Conservation (phyloP, 2,888 invertebrate species). For the Luperina testacea region DNA sequence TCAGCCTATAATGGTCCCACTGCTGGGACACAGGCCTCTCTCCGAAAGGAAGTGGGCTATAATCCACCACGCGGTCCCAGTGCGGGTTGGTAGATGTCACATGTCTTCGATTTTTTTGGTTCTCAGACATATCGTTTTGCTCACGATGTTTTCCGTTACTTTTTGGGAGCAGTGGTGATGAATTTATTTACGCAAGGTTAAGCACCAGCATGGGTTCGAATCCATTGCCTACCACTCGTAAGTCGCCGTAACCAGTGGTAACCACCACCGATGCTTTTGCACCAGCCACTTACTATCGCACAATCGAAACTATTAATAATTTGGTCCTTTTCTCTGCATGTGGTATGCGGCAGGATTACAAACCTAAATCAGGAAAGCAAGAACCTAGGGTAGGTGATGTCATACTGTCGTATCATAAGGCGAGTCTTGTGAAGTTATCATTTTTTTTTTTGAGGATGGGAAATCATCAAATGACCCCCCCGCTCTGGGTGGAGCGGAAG, state of each 20-base stretch:
- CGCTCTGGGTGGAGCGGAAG: too few species aligned
- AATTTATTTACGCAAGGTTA: not conserved
- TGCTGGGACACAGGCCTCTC: too few species aligned
- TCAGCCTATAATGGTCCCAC: too few species aligned
- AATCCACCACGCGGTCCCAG: too few species aligned
- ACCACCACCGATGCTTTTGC: not conserved
- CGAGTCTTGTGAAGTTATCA: too few species aligned
- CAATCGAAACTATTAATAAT: not conserved
- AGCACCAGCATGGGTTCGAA: not conserved
- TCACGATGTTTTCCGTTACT: too few species aligned
- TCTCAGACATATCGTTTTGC: not conserved
- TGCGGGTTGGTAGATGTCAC: too few species aligned
- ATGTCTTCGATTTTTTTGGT: too few species aligned
- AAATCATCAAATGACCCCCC: too few species aligned
- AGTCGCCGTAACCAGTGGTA: not conserved
- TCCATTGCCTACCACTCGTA: not conserved
- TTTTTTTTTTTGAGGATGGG: too few species aligned
- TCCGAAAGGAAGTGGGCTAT: too few species aligned
- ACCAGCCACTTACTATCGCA: not conserved
- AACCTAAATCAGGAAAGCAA: not conserved
- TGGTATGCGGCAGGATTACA: not conserved
- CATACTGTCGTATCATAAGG: not conserved
- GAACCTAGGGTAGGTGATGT: not conserved
- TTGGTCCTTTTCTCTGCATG: not conserved
- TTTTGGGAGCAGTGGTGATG: too few species aligned